Evolutionary conservation across 1,140 invertebrate genomes (phyloP).

Genomic region (Diploscapter pachys): DNA sequence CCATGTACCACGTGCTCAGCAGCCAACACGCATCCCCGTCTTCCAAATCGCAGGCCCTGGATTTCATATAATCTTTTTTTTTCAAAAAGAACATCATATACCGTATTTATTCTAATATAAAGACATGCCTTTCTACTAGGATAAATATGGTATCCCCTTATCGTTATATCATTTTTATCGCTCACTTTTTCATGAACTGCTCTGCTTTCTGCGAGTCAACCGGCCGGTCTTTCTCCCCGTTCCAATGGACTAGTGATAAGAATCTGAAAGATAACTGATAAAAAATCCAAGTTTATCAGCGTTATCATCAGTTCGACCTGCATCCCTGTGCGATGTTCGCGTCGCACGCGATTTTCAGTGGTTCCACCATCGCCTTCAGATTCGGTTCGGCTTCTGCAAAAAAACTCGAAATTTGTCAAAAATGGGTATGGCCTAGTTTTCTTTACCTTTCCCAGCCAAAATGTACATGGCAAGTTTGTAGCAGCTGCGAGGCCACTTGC

Average conservation of each 20-base stretch:
- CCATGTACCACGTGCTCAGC: constrained; percentile 53
- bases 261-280: constrained; percentile 6
- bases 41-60: constrained; percentile 54
- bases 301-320: constrained; percentile 3
- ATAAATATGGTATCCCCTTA: too few relatives aligned
- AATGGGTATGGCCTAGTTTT: neutral
- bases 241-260: constrained; percentile 50
- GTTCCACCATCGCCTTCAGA: constrained; percentile 40
- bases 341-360: constrained; percentile 51
- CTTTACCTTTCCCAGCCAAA: constrained; percentile 42
- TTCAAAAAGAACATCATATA: neutral
- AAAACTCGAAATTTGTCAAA: constrained; percentile 9
- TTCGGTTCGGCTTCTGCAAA: constrained; percentile 44
- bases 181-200: constrained; percentile 47
- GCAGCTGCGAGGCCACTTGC: constrained; percentile 50
- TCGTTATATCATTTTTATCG: neutral
- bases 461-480: constrained; percentile 52
- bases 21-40: constrained; percentile 55
- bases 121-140: too few relatives aligned
- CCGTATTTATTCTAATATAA: too few relatives aligned
- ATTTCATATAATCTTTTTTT: neutral
- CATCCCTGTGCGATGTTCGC: constrained; percentile 49
- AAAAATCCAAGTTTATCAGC: neutral
- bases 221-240: constrained; percentile 43
- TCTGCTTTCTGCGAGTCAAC: constrained; percentile 46